Base-by-base conservation (phyloP, 2,797 vertebrate species). In the Neosalanx taihuensis region DNA sequence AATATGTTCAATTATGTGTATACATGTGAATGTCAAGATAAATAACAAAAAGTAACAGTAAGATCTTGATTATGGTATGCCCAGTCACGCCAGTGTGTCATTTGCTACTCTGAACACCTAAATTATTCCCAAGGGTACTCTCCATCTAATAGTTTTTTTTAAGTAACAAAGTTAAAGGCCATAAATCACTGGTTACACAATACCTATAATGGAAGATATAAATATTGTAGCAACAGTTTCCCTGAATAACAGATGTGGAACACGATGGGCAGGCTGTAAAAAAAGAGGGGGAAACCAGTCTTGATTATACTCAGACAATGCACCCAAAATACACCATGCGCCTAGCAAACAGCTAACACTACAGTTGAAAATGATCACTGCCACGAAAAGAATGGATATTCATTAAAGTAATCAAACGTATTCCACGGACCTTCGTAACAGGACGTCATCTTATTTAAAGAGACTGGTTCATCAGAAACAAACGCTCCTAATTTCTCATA, bases 231-330 rank as follows among this genome's bases (percentile, higher is more conserved):
- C 10, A 26, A 9, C 4, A 26, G 58, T 23, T 23, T 4, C 58
- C 58, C 58, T 26, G 7, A 18, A 6, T 18, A 35, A 18, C 62
- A 83, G 84, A 87, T 81, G 71, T 77, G 67, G 46, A 60, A 72
- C 20, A 51, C 81, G 88, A 89, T 86, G 86, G 81, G 83, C 12
- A 0, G 78, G 76, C 69, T 65, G 76, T 62, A 75, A 81, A 82
- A 33, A 82, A 78, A 67, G 56, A 65, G 62, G 60, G n/a, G 20
- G 57, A 70, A 79, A 79, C 81, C 62, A 77, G 73, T 70, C 6
- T 7, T 75, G 51, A 79, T 75, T 77, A 68, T 6, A 18, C 37
- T 64, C 13, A 71, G 77, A 90, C 81, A 84, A 84, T 84, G 73
- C 57, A 66, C 79, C 79, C 41, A 69, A 76, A 89, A 86, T 69